Conservation (phyloP, 1,140 invertebrate genomes). For the Oreohelix idahoensis region DNA sequence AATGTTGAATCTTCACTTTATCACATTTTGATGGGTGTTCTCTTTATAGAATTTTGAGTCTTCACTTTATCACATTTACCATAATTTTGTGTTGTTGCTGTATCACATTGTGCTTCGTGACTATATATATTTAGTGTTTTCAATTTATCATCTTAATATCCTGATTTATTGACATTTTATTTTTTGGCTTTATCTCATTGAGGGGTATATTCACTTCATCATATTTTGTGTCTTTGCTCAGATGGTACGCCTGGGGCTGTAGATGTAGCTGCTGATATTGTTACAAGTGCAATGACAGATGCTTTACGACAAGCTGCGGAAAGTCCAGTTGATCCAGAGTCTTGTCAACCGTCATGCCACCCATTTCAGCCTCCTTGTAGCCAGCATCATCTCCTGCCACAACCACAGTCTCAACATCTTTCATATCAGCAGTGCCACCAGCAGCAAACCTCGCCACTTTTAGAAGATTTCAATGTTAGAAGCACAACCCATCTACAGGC, state of each 20-base stretch:
- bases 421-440: neutral
- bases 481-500: neutral
- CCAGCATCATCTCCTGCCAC: neutral
- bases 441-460: neutral
- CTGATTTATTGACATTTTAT: too few species aligned
- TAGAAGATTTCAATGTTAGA: neutral
- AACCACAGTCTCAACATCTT: neutral
- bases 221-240: too few species aligned
- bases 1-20: too few species aligned
- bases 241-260: neutral
- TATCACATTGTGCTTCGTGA: too few species aligned
- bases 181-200: too few species aligned
- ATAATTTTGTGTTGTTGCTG: too few species aligned
- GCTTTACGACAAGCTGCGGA: slow-evolving; percentile 12
- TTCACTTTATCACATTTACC: too few species aligned
- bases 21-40: too few species aligned
- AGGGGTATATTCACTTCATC: too few species aligned
- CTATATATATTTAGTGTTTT: too few species aligned
- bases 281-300: slow-evolving; percentile 19
- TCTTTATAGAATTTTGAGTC: too few species aligned
- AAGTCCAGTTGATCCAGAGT: slow-evolving; percentile 5
- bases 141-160: too few species aligned
- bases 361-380: neutral
- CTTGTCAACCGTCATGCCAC: neutral
- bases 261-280: slow-evolving; percentile 21